phyloP scores from a whole-genome alignment of 2,888 invertebrate species.

The Parelbella ahira region DNA sequence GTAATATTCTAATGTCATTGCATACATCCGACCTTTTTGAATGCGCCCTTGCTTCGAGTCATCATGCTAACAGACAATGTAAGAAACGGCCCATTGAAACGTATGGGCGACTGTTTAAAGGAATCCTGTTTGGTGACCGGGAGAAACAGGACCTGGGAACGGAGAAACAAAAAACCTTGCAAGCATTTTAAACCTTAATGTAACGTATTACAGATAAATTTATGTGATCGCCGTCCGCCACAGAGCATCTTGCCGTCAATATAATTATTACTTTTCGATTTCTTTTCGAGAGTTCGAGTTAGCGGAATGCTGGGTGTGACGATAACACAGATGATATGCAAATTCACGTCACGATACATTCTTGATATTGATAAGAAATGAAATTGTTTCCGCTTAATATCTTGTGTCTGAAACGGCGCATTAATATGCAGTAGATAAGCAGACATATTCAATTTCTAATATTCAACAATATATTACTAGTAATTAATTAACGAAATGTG shows the following conservation, averaged over 20 bases:
- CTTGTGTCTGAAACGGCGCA: too few species aligned
- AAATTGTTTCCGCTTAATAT: conserved; percentile 1
- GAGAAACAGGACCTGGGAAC: conserved; percentile 45
- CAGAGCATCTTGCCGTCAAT: conserved; percentile 2
- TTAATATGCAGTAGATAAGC: too few species aligned
- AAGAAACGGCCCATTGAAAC: conserved; percentile 51
- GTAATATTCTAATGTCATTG: not conserved
- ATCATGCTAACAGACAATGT: conserved; percentile 48
- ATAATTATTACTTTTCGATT: conserved; percentile 15
- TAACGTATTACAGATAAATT: not conserved
- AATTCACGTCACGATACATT: conserved; percentile 3
- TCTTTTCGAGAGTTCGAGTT: not conserved
- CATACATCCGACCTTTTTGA: conserved; percentile 9
- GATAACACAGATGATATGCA: conserved; percentile 5
- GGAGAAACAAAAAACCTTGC: conserved; percentile 23
- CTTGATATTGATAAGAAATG: conserved; percentile 7
- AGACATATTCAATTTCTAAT: too few species aligned
- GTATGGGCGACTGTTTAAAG: conserved; percentile 49
- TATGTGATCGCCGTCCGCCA: not conserved
- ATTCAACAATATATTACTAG: too few species aligned
- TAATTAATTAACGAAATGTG: too few species aligned
- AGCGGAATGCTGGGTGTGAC: not conserved
- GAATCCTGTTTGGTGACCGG: conserved; percentile 58
- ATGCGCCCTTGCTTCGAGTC: conserved; percentile 32
- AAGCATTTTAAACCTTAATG: conserved; percentile 10